These are phyloP conservation scores for Andrena bucephala DNA, from an alignment of 2,888 invertebrate species.

Conservation along the genomic window DNA sequence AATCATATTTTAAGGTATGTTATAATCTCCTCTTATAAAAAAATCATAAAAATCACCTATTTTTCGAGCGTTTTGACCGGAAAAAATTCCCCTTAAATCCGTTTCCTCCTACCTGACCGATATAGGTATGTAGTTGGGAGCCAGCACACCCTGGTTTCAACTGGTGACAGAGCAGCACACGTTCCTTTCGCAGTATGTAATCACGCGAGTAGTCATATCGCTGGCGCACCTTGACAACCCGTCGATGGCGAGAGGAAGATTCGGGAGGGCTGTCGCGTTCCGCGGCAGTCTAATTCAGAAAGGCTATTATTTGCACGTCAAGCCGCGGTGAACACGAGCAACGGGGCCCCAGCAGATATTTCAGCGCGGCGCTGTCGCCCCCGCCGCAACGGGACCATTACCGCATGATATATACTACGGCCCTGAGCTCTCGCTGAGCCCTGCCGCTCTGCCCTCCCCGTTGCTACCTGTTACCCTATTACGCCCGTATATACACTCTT, in stretches of 20 bases:
- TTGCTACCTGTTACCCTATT: conserved; percentile 76
- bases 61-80: too few species aligned
- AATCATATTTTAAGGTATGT: too few species aligned
- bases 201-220: too few species aligned
- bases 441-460: conserved; percentile 29
- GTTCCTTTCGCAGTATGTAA: too few species aligned
- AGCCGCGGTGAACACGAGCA: conserved; percentile 62
- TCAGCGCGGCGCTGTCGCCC: conserved; percentile 74
- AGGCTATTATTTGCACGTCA: conserved; percentile 73
- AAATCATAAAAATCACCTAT: too few species aligned
- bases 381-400: conserved; percentile 81
- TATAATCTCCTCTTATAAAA: too few species aligned
- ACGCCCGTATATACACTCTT: conserved; percentile 69
- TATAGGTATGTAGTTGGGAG: too few species aligned
- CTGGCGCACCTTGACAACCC: conserved; percentile 1
- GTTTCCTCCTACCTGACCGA: too few species aligned
- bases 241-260: conserved; percentile 48
- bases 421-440: conserved; percentile 69
- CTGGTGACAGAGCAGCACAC: too few species aligned
- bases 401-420: conserved; percentile 78
- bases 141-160: too few species aligned
- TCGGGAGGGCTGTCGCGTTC: conserved; percentile 41
- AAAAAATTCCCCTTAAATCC: too few species aligned
- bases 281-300: conserved; percentile 72
- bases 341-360: conserved; percentile 70